Percentiles rank a stretch among this genome's conserved stretches.
Evolutionary conservation across 2,888 invertebrate species (phyloP).

Genomic region (Mayetiola destructor): DNA sequence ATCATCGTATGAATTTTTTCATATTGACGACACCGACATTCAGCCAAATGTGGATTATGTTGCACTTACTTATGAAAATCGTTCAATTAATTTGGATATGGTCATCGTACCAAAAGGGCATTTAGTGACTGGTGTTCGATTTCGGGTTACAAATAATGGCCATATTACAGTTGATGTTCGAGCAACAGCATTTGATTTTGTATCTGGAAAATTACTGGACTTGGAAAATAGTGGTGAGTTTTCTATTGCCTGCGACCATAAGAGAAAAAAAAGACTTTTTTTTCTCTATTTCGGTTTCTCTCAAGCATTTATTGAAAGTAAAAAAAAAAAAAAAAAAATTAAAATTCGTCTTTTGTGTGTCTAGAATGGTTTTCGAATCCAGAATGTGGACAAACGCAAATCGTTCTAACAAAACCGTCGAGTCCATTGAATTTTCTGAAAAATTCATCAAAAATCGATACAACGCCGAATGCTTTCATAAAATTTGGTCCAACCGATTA

Average conservation of each 20-base stretch:
- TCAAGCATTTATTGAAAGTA: too few species aligned
- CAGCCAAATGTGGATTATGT: constrained; percentile 48
- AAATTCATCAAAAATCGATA: constrained; percentile 27
- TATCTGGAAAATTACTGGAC: constrained; percentile 32
- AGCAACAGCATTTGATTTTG: constrained; percentile 56
- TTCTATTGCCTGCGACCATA: too few species aligned
- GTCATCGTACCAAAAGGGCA: constrained; percentile 46
- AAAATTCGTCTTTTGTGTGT: constrained; percentile 28
- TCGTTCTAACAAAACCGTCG: constrained; percentile 15
- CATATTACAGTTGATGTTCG: constrained; percentile 56
- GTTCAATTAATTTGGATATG: constrained; percentile 60
- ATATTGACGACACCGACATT: constrained; percentile 34
- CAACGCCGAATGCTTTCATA: constrained; percentile 34
- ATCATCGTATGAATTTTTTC: neutral
- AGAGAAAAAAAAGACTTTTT: too few species aligned
- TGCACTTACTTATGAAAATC: constrained; percentile 49
- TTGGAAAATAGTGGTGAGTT: neutral
- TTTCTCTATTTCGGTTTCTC: too few species aligned
- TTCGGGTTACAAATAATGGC: constrained; percentile 56
- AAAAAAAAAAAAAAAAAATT: too few species aligned
- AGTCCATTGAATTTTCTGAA: neutral
- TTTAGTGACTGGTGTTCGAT: constrained; percentile 47
- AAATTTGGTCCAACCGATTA: constrained; percentile 38
- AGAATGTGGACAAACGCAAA: constrained; percentile 27
- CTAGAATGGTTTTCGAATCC: constrained; percentile 27